Conservation (phyloP, 1,140 invertebrate genomes). For the Arion vulgaris region DNA sequence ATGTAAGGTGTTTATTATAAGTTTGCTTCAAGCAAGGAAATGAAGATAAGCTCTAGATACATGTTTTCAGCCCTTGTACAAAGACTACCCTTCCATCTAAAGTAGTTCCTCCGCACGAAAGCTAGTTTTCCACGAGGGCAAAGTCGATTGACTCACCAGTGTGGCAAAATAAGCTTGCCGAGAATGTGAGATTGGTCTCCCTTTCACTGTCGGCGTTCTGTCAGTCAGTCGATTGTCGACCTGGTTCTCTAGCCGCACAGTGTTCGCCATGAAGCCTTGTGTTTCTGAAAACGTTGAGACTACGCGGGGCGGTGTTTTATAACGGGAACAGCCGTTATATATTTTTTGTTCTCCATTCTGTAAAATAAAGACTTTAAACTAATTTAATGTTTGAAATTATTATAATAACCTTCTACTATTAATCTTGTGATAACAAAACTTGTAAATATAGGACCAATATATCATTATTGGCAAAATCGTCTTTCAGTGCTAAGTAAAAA, state of each 20-base stretch:
- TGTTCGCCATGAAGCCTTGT: conserved; percentile 25
- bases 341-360: background rate
- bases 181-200: conserved; percentile 39
- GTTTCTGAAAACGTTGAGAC: background rate
- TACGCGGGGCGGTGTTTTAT: conserved; percentile 62
- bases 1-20: background rate
- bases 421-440: background rate
- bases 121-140: conserved; percentile 25
- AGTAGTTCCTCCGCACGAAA: conserved; percentile 9
- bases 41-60: background rate
- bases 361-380: background rate
- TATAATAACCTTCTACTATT: background rate
- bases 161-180: conserved; percentile 30
- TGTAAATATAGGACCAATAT: background rate
- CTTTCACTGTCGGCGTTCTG: conserved; percentile 38
- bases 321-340: conserved; percentile 61
- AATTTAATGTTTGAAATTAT: background rate
- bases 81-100: background rate
- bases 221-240: conserved; percentile 39
- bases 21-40: background rate
- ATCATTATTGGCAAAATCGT: background rate
- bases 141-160: conserved; percentile 42
- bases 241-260: conserved; percentile 39
- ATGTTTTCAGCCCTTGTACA: background rate
- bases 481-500: background rate